phyloP scores from a whole-genome alignment of 2,888 invertebrate species.

The Ochropleura leucogaster region DNA sequence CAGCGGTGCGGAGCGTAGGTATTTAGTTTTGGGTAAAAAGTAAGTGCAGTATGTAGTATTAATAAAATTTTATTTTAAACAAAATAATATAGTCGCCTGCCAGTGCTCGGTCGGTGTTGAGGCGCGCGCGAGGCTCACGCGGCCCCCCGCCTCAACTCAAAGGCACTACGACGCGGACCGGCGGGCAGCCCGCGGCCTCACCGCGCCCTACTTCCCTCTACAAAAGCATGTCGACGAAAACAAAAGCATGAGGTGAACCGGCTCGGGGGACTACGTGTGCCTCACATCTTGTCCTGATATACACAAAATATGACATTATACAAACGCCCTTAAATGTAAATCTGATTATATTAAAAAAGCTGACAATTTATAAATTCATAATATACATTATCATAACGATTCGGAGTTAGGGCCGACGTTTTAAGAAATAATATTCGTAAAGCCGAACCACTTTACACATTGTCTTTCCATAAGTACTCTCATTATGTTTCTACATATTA shows the following conservation, averaged over 20 bases:
- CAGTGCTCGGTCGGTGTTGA: conserved; percentile 74
- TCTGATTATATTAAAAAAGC: conserved; percentile 88
- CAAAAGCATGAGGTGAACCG: conserved; percentile 66
- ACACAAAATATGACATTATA: conserved; percentile 86
- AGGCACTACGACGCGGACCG: conserved; percentile 65
- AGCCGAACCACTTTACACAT: conserved; percentile 76
- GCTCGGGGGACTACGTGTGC: conserved; percentile 75
- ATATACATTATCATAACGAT: conserved; percentile 84
- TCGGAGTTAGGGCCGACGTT: conserved; percentile 62
- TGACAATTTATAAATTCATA: conserved; percentile 87
- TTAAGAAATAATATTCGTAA: conserved; percentile 68
- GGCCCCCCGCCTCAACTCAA: conserved; percentile 61
- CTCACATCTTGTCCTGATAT: conserved; percentile 80
- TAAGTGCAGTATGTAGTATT: conserved; percentile 69
- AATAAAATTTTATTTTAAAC: conserved; percentile 88
- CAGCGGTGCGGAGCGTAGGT: no score
- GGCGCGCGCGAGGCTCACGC: conserved; percentile 69
- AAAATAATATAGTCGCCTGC: conserved; percentile 87
- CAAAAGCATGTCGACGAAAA: conserved; percentile 70
- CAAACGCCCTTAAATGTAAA: conserved; percentile 81
- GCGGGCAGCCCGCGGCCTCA: conserved; percentile 40
- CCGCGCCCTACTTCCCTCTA: conserved; percentile 56
- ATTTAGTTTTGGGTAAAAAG: conserved; percentile 28
- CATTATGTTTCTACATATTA: conserved; percentile 73
- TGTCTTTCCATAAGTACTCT: conserved; percentile 83